Evolutionary conservation across 92 coral and sea anemone species (phyloP).

Genomic region (Palythoa heliodiscus): DNA sequence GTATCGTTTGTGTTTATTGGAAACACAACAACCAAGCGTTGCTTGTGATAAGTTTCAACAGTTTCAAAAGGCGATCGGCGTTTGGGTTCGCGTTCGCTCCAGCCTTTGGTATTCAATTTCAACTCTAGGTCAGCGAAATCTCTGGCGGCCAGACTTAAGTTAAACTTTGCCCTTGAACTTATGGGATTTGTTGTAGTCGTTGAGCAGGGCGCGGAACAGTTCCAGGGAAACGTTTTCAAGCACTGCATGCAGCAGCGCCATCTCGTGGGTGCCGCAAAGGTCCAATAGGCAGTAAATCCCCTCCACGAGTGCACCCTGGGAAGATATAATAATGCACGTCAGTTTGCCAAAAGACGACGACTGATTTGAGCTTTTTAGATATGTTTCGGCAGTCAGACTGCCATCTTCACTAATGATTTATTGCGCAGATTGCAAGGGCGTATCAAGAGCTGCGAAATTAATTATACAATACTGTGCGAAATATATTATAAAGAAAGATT

Average conservation of each 20-base stretch:
- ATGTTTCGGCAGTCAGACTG: too few species aligned
- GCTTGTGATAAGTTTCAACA: too few species aligned
- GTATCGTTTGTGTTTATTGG: too few species aligned
- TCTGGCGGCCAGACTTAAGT: neutral
- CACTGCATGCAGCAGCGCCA: conserved; percentile 80
- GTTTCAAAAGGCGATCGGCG: too few species aligned
- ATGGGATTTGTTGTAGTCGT: conserved; percentile 86
- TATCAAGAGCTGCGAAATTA: too few species aligned
- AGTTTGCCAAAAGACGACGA: neutral
- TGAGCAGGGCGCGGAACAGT: conserved; percentile 70
- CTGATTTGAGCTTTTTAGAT: too few species aligned
- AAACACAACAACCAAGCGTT: too few species aligned
- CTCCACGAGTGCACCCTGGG: conserved; percentile 69
- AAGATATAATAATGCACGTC: conserved; percentile 3
- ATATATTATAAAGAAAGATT: too few species aligned
- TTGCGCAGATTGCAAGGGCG: too few species aligned
- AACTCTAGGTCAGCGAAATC: too few species aligned
- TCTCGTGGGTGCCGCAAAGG: conserved; percentile 79
- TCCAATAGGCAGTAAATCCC: conserved; percentile 89
- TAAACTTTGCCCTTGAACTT: conserved; percentile 96
- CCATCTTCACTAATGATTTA: too few species aligned
- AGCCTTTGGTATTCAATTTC: neutral
- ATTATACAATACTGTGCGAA: too few species aligned
- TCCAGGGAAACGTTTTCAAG: conserved; percentile 84
- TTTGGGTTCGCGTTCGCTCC: neutral